Conservation (phyloP, 1,140 invertebrate genomes). For the Orius insidiosus region DNA sequence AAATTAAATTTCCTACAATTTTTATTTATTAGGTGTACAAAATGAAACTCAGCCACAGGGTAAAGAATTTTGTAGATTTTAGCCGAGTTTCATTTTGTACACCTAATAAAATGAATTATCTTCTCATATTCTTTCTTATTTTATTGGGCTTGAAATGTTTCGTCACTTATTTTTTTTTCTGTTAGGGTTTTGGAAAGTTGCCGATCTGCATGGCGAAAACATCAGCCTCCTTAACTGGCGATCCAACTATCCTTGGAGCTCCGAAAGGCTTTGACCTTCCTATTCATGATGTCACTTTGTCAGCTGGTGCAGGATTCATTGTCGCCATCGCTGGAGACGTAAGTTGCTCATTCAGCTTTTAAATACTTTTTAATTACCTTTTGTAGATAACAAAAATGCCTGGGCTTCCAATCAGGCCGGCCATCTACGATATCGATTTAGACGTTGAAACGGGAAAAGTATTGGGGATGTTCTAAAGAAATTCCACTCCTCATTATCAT, state of each 20-base stretch:
- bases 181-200: slow-evolving; percentile 80
- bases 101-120: too few species aligned
- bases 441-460: slow-evolving; percentile 77
- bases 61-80: too few species aligned
- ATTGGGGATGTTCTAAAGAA: slow-evolving; percentile 74
- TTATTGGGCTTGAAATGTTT: slow-evolving; percentile 7
- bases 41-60: too few species aligned
- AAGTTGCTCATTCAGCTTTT: slow-evolving; percentile 4
- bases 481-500: too few species aligned
- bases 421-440: slow-evolving; percentile 94
- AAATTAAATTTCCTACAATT: too few species aligned
- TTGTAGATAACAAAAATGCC: slow-evolving; percentile 59
- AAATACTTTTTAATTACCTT: slow-evolving; percentile 1
- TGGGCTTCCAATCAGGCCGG: slow-evolving; percentile 82
- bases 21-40: too few species aligned
- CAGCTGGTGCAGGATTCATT: slow-evolving; percentile 88
- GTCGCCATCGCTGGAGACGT: slow-evolving; percentile 77
- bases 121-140: slow-evolving; percentile 16
- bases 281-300: slow-evolving; percentile 73
- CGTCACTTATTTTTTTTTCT: slow-evolving; percentile 15
- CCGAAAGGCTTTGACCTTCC: slow-evolving; percentile 75
- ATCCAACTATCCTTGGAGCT: slow-evolving; percentile 78
- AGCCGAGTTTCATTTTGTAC: too few species aligned
- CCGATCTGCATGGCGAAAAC: slow-evolving; percentile 99
- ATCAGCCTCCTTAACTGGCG: slow-evolving; percentile 77